These are phyloP conservation scores for Harpegnathos saltator DNA, from an alignment of 1,140 invertebrate species.

Conservation along the genomic window DNA sequence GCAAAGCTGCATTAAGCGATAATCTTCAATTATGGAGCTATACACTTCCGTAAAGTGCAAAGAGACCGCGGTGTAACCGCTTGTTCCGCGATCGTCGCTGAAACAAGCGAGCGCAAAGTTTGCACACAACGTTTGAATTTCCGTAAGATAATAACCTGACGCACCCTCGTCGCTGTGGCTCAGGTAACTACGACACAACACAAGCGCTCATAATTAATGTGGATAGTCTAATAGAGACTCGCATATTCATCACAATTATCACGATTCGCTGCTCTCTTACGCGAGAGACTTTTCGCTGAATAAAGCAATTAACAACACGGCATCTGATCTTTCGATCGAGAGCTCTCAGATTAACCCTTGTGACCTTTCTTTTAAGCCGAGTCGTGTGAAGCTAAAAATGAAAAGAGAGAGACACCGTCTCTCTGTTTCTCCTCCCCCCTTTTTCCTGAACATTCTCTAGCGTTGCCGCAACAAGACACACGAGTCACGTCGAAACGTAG, in stretches of 20 bases:
- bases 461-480: neutral
- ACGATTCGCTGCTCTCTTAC: neutral
- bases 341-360: neutral
- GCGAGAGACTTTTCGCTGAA: neutral
- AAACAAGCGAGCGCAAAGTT: neutral
- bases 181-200: neutral
- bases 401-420: neutral
- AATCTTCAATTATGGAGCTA: neutral
- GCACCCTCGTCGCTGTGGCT: neutral
- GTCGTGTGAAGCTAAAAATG: slow-evolving; percentile 13
- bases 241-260: neutral
- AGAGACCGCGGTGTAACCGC: no score
- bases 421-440: no score
- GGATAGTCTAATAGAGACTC: slow-evolving; percentile 12
- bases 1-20: neutral
- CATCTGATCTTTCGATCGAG: slow-evolving; percentile 7
- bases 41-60: neutral
- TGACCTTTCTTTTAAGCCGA: neutral
- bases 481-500: neutral
- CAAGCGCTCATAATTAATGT: slow-evolving; percentile 1
- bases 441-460: neutral
- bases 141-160: slow-evolving; percentile 57
- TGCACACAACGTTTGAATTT: slow-evolving; percentile 17
- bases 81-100: no score
- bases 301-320: neutral